Evolutionary conservation across 2,797 vertebrate species (phyloP), one percentile per base, ranked within the genome.

Genomic region (Sebastes baramenuke): DNA sequence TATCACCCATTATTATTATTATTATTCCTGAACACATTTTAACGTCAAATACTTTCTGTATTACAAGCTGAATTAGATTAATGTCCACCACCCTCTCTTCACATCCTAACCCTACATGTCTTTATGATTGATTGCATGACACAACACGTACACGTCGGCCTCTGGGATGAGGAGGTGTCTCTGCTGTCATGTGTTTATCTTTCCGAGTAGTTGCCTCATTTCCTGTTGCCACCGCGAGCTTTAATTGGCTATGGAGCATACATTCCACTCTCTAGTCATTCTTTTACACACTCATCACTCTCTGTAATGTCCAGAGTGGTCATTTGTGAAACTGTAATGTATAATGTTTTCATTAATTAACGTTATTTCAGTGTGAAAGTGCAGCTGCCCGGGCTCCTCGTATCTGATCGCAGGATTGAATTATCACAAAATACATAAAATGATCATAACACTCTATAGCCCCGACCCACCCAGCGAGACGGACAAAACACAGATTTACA

Each of bases 151-250:
- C 36, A 38, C 12, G 5, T 13, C 10, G 27, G n/a, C 82, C 65
- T 29, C 6, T 67, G 82, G 75, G 84, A 88, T 18, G 58, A 88
- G 75, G 81, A 82, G 83, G 78, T 9, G 72, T 60, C 69, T 14
- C 8, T 85, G 77, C 55, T 3, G 81, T 93, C 88, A 88, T 87
- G 72, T 91, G 79, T 93, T 91, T 90, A n/a, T 91, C 59, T 88
- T 77, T 65, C 79, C 10, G 38, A 83, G 79, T 13, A 2, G 67
- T 52, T 62, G 75, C 36, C 30, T 84, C 7, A 82, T 88, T 87
- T 91, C 83, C 71, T 85, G 80, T 71, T 71, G 71, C 75, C 69
- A 69, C 61, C 18, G 6, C 66, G 10, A 2, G 3, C 64, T 85
- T 70, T 82, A 58, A 77, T 85, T 72, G 10, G 25, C 75, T 74